phyloP scores from a whole-genome alignment of 2,797 vertebrate species.

The Hybognathus amarus region DNA sequence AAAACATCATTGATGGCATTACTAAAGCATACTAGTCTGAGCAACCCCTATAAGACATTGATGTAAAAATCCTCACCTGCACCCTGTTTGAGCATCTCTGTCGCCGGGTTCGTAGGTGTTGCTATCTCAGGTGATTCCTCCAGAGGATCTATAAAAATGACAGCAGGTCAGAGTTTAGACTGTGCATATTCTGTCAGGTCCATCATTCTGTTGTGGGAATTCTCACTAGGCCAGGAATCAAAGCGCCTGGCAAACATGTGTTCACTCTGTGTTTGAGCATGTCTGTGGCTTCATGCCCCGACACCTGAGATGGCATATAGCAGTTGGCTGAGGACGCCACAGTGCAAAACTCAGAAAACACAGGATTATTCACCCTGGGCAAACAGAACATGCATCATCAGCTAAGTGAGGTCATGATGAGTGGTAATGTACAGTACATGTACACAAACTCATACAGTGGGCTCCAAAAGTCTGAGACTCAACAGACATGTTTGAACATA shows the following conservation, averaged over 20 bases:
- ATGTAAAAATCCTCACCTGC: slow-evolving; percentile 81
- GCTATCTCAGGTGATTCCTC: slow-evolving; percentile 85
- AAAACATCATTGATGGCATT: too few species aligned
- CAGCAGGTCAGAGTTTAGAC: background rate
- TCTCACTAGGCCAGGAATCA: slow-evolving; percentile 31
- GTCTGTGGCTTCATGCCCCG: slow-evolving; percentile 3
- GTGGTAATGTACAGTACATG: background rate
- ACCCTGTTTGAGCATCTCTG: slow-evolving; percentile 93
- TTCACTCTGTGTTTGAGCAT: slow-evolving; percentile 25
- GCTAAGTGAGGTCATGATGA: slow-evolving; percentile 37
- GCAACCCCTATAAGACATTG: too few species aligned
- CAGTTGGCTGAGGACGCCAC: slow-evolving; percentile 25
- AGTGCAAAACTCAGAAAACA: background rate
- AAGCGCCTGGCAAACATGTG: slow-evolving; percentile 4
- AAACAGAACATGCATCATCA: slow-evolving; percentile 46
- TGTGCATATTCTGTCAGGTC: background rate
- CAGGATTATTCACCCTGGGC: slow-evolving; percentile 32
- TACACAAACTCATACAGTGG: background rate
- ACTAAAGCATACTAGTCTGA: too few species aligned
- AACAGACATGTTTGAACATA: background rate
- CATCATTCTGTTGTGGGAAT: slow-evolving; percentile 20
- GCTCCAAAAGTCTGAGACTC: background rate
- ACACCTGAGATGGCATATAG: slow-evolving; percentile 44
- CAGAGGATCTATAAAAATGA: slow-evolving; percentile 82
- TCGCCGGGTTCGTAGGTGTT: slow-evolving; percentile 78